Evolutionary conservation across 2,797 vertebrate genomes (phyloP), one percentile per base, ranked within the genome.

Genomic region (Xiphorhynchus erythropygius): DNA sequence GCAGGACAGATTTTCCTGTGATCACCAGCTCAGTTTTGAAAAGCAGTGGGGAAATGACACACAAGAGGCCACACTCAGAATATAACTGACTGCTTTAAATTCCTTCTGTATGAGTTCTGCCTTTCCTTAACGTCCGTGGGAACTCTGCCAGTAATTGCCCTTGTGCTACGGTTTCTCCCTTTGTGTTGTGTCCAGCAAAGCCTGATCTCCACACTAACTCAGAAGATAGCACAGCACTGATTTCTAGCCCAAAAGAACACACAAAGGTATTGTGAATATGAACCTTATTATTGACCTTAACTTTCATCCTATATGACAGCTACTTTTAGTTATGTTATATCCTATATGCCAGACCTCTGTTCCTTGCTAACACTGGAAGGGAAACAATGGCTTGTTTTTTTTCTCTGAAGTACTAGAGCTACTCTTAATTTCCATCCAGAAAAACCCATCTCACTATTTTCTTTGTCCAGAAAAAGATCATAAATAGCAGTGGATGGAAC

Each of bases 61-160:
- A 46, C 14, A 30, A 82, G 88, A 81, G 88, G 80, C 67, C 80
- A 82, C 42, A 22, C 49, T 94, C 11, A 16, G 62, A 92, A 53
- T 53, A 68, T 28, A 68, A 78, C n/a, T 2, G 1, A 84, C 89
- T 94, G 49, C 59, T 93, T 89, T 84, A 91, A 89, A 94, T 95
- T 90, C 90, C 84, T 97, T 90, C 41, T 24, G 67, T 76, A 63
- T 84, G 84, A 93, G 59, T 95, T 84, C 84, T 94, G 78, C 87
- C 87, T 89, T 87, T 92, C 76, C 82, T 62, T 65, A 89, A 62
- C 2, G 4, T 77, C 78, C 27, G 1, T 0, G 39, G 86, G 76
- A 92, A 53, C 33, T 69, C 79, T 80, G 75, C 71, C 92, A 94
- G 79, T 27, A 74, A 67, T 1, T 87, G 73, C 65, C 55, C 52